Conservation (phyloP, 2,113 vertebrate genomes). For the Castor canadensis region DNA sequence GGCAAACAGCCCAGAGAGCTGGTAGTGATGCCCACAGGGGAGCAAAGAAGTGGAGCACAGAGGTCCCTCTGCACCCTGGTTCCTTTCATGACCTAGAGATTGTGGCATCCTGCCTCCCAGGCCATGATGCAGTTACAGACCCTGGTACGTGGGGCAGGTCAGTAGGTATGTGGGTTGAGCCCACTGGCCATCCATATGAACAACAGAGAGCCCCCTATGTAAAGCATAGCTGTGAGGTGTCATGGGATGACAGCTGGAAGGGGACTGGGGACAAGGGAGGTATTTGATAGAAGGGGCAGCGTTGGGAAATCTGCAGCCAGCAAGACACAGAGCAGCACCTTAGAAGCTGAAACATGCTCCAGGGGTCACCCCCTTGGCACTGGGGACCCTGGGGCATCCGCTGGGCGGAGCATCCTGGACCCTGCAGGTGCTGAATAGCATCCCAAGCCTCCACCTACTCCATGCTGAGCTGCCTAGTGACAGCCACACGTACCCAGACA, state of each 20-base stretch:
- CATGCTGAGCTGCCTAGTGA: background rate
- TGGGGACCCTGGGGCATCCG: fast-evolving
- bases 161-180: background rate
- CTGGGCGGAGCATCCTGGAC: background rate
- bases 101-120: no score
- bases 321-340: background rate
- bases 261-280: background rate
- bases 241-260: background rate
- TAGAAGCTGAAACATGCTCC: background rate
- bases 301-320: background rate
- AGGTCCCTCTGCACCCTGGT: background rate
- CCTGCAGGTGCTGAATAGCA: background rate
- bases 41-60: background rate
- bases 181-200: background rate
- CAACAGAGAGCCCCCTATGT: background rate
- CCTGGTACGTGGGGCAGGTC: fast-evolving
- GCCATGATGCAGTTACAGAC: background rate
- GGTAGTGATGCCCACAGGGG: background rate
- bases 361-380: no score
- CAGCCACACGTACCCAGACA: background rate
- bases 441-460: background rate
- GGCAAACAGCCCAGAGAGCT: no score
- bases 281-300: background rate
- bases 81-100: fast-evolving
- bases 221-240: background rate